Evolutionary conservation across 2,888 invertebrate genomes (phyloP), one percentile per base, ranked within the genome.

Genomic region (Notocelia uddmanniana): DNA sequence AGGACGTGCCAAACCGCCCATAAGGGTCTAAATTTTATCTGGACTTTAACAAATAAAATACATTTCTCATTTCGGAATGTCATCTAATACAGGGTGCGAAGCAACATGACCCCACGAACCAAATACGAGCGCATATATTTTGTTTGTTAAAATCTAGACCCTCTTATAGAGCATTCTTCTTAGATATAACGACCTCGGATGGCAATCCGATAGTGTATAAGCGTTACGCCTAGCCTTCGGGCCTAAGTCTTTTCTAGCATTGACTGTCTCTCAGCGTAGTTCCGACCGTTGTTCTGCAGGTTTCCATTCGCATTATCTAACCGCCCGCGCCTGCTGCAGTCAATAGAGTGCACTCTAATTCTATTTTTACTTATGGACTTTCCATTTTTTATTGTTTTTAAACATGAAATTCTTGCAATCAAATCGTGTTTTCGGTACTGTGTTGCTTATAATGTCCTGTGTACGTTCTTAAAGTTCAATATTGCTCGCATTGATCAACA

Each of bases 321-420:
- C 45, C 6, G 45, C 45, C 45, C 18, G 57, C 48, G 34, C 60
- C 60, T 41, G 37, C 52, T 48, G 18, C 50, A 19, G 73, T 73
- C 75, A 73, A 76, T 74, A 71, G 76, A 73, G 75, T 69, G 63
- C 63, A 67, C 52, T 31, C 21, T 41, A 13, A 63, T 45, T 45
- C n/a, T 70, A 59, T 67, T 76, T 78, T 78, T 77, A 77, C 52
- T 74, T 76, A 79, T 80, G 79, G 78, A 82, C 76, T 79, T 63
- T 73, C 73, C 74, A 75, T 74, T 73, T 81, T 76, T 73, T 74
- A 77, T 76, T 77, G 74, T 80, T 78, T 45, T 76, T 76, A 78
- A 80, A 78, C 74, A 81, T 81, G 79, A 81, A 81, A 77, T 76
- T 81, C 75, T 77, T 76, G 69, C 73, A 80, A 80, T 83, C 80